These are phyloP conservation scores for Andricus curvator DNA, from an alignment of 2,888 invertebrate species.

Conservation along the genomic window DNA sequence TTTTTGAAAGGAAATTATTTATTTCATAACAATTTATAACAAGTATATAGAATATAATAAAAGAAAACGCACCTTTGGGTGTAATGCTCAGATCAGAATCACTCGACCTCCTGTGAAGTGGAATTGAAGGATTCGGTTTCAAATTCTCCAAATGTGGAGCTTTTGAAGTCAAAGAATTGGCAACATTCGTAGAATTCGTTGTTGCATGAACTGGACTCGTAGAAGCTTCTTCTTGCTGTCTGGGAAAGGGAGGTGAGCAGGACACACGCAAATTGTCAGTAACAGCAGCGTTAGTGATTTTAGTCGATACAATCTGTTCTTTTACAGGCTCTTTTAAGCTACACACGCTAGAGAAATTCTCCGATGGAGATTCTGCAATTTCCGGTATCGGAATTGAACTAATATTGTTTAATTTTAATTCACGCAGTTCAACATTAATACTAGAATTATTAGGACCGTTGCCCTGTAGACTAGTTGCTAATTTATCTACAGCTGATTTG, in stretches of 20 bases:
- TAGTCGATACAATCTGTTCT: conserved; percentile 56
- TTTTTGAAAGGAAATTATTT: background rate
- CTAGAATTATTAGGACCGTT: conserved; percentile 7
- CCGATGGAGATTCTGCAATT: conserved; percentile 55
- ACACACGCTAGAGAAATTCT: conserved; percentile 61
- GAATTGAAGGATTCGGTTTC: conserved; percentile 60
- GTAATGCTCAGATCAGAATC: conserved; percentile 96
- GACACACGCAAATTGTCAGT: conserved; percentile 77
- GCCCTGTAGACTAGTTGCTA: conserved; percentile 6
- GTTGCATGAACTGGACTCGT: conserved; percentile 65
- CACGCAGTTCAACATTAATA: conserved; percentile 50
- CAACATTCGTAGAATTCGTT: conserved; percentile 55
- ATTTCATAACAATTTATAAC: background rate
- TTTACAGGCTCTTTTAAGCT: conserved; percentile 58
- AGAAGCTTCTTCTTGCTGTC: conserved; percentile 73
- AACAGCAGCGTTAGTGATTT: conserved; percentile 55
- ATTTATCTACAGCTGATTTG: conserved; percentile 43
- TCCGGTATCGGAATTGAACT: conserved; percentile 31
- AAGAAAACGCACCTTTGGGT: conserved; percentile 88
- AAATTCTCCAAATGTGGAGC: conserved; percentile 42
- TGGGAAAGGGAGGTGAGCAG: conserved; percentile 73
- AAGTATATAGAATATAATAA: background rate
- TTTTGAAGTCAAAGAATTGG: conserved; percentile 54
- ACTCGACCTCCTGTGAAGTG: conserved; percentile 89
- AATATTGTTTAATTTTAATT: conserved; percentile 44